Percentiles rank a stretch among this genome's conserved stretches.
phyloP scores from a whole-genome alignment of 2,797 vertebrate species.

The Rachycentron canadum region DNA sequence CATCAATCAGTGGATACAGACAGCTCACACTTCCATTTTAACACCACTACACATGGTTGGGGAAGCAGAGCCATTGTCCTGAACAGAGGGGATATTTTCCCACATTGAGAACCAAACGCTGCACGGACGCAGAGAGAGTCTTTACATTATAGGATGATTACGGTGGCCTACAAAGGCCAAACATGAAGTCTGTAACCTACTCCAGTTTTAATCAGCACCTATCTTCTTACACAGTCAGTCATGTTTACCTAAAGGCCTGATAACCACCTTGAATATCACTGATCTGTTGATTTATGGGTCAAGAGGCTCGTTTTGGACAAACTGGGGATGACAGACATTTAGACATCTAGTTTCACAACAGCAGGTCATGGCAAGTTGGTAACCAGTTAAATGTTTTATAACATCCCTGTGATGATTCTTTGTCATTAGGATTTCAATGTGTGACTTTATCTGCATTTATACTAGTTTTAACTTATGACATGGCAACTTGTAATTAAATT shows the following conservation, averaged over 20 bases:
- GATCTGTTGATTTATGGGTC: not conserved
- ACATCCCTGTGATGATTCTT: too few species aligned
- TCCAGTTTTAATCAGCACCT: not conserved
- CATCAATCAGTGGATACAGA: slow-evolving; percentile 52
- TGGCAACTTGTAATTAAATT: too few species aligned
- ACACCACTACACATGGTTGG: slow-evolving; percentile 24
- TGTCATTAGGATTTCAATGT: too few species aligned
- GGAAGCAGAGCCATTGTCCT: slow-evolving; percentile 22
- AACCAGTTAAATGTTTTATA: too few species aligned
- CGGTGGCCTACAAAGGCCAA: not conserved
- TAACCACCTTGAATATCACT: not conserved
- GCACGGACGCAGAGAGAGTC: not conserved
- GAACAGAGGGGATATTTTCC: slow-evolving; percentile 40
- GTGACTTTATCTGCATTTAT: too few species aligned
- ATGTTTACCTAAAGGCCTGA: not conserved
- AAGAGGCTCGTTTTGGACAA: not conserved
- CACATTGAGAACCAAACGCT: slow-evolving; percentile 3
- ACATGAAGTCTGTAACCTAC: not conserved
- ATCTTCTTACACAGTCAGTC: not conserved
- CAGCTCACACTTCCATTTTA: slow-evolving; percentile 58
- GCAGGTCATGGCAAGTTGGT: too few species aligned
- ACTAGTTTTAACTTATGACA: too few species aligned
- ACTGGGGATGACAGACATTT: not conserved
- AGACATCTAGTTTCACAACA: too few species aligned
- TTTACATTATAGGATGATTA: not conserved